Percentiles rank a stretch among this genome's conserved stretches.
Evolutionary conservation across 2,888 invertebrate species (phyloP).

Genomic region (Mactromeris polynyma): DNA sequence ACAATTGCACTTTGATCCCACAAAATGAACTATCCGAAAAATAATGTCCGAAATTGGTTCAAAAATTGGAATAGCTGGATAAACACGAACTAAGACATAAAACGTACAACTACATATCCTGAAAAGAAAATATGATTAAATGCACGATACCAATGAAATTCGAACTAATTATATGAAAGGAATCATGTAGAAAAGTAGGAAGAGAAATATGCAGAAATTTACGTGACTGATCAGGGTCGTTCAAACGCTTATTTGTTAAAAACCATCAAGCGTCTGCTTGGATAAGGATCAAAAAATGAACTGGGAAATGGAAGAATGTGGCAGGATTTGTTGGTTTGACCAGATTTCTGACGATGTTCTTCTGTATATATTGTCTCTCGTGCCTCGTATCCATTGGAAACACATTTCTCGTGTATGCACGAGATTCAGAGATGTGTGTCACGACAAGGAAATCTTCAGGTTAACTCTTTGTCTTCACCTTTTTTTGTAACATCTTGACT

Average conservation of each 20-base stretch:
- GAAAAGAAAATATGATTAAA: neutral
- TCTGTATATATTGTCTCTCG: slow-evolving; percentile 76
- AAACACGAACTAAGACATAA: neutral
- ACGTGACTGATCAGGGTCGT: neutral
- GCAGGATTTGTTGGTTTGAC: slow-evolving; percentile 56
- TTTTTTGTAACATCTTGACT: neutral
- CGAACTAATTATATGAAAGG: neutral
- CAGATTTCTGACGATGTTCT: slow-evolving; percentile 79
- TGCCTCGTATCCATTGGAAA: slow-evolving; percentile 70
- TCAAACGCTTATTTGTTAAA: neutral
- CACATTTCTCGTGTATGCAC: slow-evolving; percentile 69
- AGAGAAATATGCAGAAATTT: neutral
- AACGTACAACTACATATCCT: neutral
- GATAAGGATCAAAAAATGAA: neutral
- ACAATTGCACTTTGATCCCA: neutral
- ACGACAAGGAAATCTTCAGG: slow-evolving; percentile 79
- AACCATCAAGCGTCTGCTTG: neutral
- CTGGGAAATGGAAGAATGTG: slow-evolving; percentile 48
- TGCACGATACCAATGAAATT: neutral
- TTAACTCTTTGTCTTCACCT: slow-evolving; percentile 24
- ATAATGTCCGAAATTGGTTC: neutral
- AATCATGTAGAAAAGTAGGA: neutral
- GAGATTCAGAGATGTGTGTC: slow-evolving; percentile 74
- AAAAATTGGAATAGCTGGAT: neutral
- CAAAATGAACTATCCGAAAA: neutral